Base-by-base conservation (phyloP, 2,888 invertebrate species). In the Eustalomyia histrio region DNA sequence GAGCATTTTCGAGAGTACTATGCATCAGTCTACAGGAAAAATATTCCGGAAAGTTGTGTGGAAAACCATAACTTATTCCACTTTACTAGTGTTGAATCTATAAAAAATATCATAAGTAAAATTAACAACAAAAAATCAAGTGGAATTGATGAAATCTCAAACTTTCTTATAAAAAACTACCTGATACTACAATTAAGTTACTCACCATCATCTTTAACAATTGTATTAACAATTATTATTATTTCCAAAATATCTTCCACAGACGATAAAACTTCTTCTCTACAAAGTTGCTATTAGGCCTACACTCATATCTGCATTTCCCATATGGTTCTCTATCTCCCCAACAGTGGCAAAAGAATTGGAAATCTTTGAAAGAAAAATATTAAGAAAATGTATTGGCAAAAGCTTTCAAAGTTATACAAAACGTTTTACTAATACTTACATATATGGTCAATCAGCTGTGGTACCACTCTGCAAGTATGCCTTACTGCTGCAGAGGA, bases 71-170 rank as follows among this genome's bases (percentile, higher is more conserved):
- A 69, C 52, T n/a, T 24, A 9, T 69, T n/a, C 17, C 58, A 60
- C 47, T 60, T 63, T 24, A 50, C 24, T 35, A 29, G 29, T 7
- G 17, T 16, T 21, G 61, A 33, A 10, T 18, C 61, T 43, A 43
- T 68, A 3, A 55, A 50, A 47, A 47, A 10, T 17, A 60, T 68
- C 21, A 10, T 55, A 10, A 12, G 55, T 39, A 69, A 64, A 7
- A 63, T 39, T 4, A 75, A 75, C 29, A 18, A 18, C 21, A 75
- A 75, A 29, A 76, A 76, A n/a, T 76, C 68, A n/a, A 33, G 33
- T 35, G 57, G 76, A 5, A 9, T 33, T 7, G 43, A 76, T 16
- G 55, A 29, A 2, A 67, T 76, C 2, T 69, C 76, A 0, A 64
- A 76, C 24, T 60, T 60, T 17, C 35, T 75, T n/a, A n/a, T n/a